Conservation (phyloP, 2,797 vertebrate species). For the Clarias laeviceps region DNA sequence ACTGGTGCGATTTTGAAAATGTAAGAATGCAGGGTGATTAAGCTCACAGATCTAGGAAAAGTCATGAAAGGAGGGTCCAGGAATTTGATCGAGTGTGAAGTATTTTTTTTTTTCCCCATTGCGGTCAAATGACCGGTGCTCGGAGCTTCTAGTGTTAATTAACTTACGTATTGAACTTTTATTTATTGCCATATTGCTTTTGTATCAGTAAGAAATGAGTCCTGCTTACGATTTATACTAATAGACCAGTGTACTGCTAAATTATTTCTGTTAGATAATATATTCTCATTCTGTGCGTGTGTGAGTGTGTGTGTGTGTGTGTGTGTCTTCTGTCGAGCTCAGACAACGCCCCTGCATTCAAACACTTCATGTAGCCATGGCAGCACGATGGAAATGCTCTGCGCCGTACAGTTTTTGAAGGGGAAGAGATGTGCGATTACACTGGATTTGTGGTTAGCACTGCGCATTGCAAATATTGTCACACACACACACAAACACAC, state of each 20-base stretch:
- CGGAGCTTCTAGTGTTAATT: too few species aligned
- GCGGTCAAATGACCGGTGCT: too few species aligned
- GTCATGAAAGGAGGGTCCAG: too few species aligned
- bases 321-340: slow-evolving; percentile 7
- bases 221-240: background rate
- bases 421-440: slow-evolving; percentile 3
- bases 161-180: too few species aligned
- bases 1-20: too few species aligned
- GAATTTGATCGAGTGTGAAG: too few species aligned
- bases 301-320: slow-evolving; percentile 17
- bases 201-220: background rate
- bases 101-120: too few species aligned
- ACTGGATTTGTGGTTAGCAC: background rate
- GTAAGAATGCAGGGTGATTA: too few species aligned
- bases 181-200: background rate
- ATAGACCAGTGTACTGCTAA: background rate
- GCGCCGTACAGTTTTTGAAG: slow-evolving; percentile 21
- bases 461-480: background rate
- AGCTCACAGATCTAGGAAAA: too few species aligned
- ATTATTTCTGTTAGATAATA: background rate
- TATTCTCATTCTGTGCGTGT: slow-evolving; percentile 22
- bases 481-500: background rate
- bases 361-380: slow-evolving; percentile 50
- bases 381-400: slow-evolving; percentile 32
- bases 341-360: slow-evolving; percentile 33